A percentile compares a stretch with the other conserved stretches of the same genome.
Evolutionary conservation across 2,113 vertebrate genomes (phyloP).

Genomic region (Thermophis baileyi): DNA sequence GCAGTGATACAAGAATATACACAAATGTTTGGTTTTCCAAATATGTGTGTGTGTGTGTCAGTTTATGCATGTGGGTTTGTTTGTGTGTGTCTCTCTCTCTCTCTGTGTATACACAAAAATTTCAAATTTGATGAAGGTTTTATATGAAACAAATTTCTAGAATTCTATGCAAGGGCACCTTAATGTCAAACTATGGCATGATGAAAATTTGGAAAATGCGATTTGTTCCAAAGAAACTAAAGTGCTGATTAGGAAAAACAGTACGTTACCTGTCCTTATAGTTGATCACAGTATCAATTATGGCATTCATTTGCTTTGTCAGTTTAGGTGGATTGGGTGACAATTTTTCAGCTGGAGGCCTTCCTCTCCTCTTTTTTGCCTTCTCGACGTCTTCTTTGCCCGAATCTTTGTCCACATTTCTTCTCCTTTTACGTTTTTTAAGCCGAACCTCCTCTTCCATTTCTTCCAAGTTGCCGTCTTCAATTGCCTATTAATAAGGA

Average conservation of each 20-base stretch:
- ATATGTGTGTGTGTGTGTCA: background rate
- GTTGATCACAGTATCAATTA: conserved; percentile 96
- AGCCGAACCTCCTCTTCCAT: conserved; percentile 98
- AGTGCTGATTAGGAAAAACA: background rate
- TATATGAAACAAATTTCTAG: background rate
- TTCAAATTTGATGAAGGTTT: background rate
- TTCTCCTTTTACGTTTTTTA: conserved; percentile 92
- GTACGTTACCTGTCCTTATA: conserved; percentile 88
- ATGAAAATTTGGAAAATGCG: background rate
- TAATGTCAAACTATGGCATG: background rate
- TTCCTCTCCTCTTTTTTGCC: conserved; percentile 90
- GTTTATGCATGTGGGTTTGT: background rate
- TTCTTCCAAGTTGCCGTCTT: conserved; percentile 98
- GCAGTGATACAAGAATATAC: background rate
- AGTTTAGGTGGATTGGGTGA: conserved; percentile 92
- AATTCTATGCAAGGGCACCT: background rate
- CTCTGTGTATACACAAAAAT: background rate
- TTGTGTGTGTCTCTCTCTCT: background rate
- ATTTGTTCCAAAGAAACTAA: background rate
- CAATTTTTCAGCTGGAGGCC: conserved; percentile 92
- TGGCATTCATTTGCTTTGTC: conserved; percentile 95
- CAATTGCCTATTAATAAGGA: conserved; percentile 79
- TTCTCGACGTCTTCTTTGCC: conserved; percentile 83
- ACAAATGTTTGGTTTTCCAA: background rate
- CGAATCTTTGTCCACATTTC: conserved; percentile 88